Conservation (phyloP, 2,888 invertebrate genomes). For the Catocala fraxini region DNA sequence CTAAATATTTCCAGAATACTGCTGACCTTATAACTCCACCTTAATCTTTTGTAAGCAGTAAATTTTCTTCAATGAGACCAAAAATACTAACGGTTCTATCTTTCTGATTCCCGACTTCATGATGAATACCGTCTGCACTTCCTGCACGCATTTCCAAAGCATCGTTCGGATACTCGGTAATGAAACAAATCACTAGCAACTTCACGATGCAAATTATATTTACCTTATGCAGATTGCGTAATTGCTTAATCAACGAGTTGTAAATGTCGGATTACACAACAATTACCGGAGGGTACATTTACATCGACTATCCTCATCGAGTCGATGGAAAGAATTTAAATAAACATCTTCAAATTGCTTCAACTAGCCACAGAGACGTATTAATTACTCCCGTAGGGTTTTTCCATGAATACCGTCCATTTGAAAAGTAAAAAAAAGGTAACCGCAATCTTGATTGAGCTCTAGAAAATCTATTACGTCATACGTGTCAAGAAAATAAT, state of each 20-base stretch:
- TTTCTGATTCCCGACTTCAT: too few species aligned
- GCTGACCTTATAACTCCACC: too few species aligned
- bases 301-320: not conserved
- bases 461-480: too few species aligned
- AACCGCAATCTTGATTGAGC: too few species aligned
- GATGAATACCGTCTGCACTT: too few species aligned
- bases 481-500: too few species aligned
- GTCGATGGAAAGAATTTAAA: conserved; percentile 4
- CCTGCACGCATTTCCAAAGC: too few species aligned
- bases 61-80: too few species aligned
- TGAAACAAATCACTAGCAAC: not conserved
- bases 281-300: not conserved
- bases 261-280: not conserved
- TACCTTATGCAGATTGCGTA: not conserved
- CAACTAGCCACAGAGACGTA: not conserved
- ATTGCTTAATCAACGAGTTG: not conserved
- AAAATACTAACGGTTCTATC: too few species aligned
- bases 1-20: too few species aligned
- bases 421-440: not conserved
- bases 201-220: not conserved
- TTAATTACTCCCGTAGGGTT: not conserved
- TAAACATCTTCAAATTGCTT: conserved; percentile 1
- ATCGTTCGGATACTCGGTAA: too few species aligned
- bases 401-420: not conserved
- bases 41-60: too few species aligned